These are phyloP conservation scores for Ochropleura plecta DNA, from an alignment of 2,888 invertebrate genomes.

Conservation along the genomic window DNA sequence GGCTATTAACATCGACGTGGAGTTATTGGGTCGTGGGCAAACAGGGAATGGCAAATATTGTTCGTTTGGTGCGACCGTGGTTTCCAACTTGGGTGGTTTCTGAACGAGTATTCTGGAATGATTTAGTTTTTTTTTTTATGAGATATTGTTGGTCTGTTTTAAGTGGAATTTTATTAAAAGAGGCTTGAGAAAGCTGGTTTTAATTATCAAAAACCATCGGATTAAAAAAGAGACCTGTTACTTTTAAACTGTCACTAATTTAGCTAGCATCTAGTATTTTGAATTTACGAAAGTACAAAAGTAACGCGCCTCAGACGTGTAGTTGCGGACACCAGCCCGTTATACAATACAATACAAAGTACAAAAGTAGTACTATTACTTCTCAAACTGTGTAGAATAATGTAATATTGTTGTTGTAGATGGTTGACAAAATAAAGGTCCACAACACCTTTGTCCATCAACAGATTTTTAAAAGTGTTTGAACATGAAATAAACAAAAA, in stretches of 20 bases:
- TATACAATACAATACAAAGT: no score
- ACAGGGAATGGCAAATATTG: slow-evolving; percentile 60
- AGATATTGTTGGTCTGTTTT: background rate
- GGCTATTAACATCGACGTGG: slow-evolving; percentile 49
- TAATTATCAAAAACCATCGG: background rate
- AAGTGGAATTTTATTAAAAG: background rate
- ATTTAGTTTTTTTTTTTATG: slow-evolving; percentile 21
- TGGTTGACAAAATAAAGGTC: no score
- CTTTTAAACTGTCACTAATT: no score
- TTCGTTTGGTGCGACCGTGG: slow-evolving; percentile 36
- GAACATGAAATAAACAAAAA: background rate
- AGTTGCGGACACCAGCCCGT: no score
- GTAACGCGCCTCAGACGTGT: no score
- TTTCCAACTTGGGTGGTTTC: slow-evolving; percentile 36
- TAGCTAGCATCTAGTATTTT: no score
- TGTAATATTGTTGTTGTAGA: no score
- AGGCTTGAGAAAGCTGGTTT: background rate
- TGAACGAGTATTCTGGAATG: slow-evolving; percentile 1
- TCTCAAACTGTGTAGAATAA: no score
- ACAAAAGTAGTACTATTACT: no score
- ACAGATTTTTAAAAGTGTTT: background rate
- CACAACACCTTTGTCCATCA: background rate
- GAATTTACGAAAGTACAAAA: no score
- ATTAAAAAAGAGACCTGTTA: no score
- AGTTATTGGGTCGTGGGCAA: slow-evolving; percentile 51